phyloP scores from a whole-genome alignment of 2,888 invertebrate species.

The Scrobipalpa atriplicella region DNA sequence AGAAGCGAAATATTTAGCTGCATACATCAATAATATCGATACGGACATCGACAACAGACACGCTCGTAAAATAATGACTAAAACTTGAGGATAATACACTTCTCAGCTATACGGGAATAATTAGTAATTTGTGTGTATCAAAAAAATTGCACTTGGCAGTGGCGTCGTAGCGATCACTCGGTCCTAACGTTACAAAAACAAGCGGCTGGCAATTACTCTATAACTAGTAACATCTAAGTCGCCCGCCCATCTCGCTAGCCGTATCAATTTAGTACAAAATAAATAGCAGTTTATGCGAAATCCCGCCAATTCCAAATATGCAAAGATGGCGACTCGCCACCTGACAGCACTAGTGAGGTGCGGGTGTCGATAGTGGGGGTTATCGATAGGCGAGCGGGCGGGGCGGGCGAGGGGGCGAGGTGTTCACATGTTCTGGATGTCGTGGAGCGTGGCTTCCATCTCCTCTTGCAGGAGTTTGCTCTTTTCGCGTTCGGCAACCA shows the following conservation, averaged over 20 bases:
- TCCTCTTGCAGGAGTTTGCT: constrained; percentile 98
- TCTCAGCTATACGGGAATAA: constrained; percentile 58
- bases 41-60: constrained; percentile 51
- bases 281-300: constrained; percentile 12
- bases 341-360: constrained; percentile 40
- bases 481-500: constrained; percentile 96
- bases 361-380: constrained; percentile 45
- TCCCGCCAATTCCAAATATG: constrained; percentile 36
- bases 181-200: constrained; percentile 69
- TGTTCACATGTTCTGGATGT: constrained; percentile 98
- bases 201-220: constrained; percentile 81
- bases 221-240: constrained; percentile 70
- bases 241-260: constrained; percentile 60
- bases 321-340: constrained; percentile 41
- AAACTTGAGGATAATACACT: constrained; percentile 64
- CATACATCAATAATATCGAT: constrained; percentile 58
- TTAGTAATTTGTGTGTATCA: constrained; percentile 66
- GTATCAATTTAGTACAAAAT: constrained; percentile 34
- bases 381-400: constrained; percentile 40
- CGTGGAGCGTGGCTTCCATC: constrained; percentile 99
- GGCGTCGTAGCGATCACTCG: constrained; percentile 76
- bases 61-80: constrained; percentile 72
- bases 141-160: constrained; percentile 80
- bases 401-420: constrained; percentile 50
- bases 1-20: constrained; percentile 54